Conservation (phyloP, 2,888 invertebrate species). For the Fissipunctia ypsillon region DNA sequence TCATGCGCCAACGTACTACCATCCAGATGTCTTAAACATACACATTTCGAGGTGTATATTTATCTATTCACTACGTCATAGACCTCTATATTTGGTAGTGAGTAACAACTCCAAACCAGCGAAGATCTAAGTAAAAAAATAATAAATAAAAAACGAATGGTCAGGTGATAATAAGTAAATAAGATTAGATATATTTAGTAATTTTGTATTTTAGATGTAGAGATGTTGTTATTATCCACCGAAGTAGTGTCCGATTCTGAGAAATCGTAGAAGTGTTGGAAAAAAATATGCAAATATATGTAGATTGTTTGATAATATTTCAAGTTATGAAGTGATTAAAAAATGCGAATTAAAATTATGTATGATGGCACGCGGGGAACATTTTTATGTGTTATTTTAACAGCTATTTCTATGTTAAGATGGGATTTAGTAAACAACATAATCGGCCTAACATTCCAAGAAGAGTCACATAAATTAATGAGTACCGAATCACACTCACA, state of each 20-base stretch:
- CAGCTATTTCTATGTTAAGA: slow-evolving; percentile 16
- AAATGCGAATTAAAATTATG: slow-evolving; percentile 29
- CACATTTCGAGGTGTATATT: slow-evolving; percentile 73
- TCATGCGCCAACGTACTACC: slow-evolving; percentile 60
- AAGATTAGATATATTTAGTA: slow-evolving; percentile 33
- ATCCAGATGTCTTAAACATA: slow-evolving; percentile 82
- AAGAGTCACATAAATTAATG: slow-evolving; percentile 10
- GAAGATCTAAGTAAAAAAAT: slow-evolving; percentile 21
- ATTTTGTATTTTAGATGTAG: slow-evolving; percentile 33
- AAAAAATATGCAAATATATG: slow-evolving; percentile 58
- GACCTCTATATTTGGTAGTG: slow-evolving; percentile 74
- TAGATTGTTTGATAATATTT: slow-evolving; percentile 57
- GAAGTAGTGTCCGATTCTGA: slow-evolving; percentile 22
- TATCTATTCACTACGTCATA: slow-evolving; percentile 73
- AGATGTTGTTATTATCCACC: slow-evolving; percentile 44
- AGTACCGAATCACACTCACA: background rate
- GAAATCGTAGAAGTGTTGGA: slow-evolving; percentile 37
- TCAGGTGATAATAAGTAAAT: slow-evolving; percentile 35
- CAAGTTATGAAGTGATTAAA: slow-evolving; percentile 35
- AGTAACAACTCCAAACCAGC: slow-evolving; percentile 55
- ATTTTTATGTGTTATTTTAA: slow-evolving; percentile 15
- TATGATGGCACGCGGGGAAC: slow-evolving; percentile 27
- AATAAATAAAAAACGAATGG: slow-evolving; percentile 20
- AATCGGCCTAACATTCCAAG: slow-evolving; percentile 24
- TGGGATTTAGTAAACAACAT: slow-evolving; percentile 22